A percentile compares a stretch with the other conserved stretches of the same genome.
Evolutionary conservation across 2,888 invertebrate genomes (phyloP).

Genomic region (Pollenia labialis): DNA sequence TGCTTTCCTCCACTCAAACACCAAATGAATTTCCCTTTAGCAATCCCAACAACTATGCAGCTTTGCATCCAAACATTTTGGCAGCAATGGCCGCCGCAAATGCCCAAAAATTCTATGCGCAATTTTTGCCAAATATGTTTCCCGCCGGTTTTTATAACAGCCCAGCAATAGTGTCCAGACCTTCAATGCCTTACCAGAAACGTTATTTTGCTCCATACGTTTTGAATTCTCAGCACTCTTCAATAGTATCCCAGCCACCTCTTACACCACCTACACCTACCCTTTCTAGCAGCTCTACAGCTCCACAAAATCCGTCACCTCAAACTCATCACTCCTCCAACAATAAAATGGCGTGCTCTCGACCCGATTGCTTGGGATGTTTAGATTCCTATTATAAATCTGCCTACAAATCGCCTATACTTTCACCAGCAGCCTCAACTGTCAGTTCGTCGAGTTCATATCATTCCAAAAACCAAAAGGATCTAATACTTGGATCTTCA

Average conservation of each 20-base stretch:
- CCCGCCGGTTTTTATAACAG: conserved; percentile 76
- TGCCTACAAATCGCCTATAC: conserved; percentile 74
- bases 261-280: conserved; percentile 57
- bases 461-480: conserved; percentile 59
- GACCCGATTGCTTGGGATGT: conserved; percentile 79
- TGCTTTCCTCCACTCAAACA: conserved; percentile 32
- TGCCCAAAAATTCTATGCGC: conserved; percentile 82
- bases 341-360: conserved; percentile 75
- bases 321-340: not conserved
- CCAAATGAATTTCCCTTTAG: conserved; percentile 40
- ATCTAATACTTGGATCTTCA: conserved; percentile 47
- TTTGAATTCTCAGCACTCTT: conserved; percentile 68
- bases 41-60: conserved; percentile 38
- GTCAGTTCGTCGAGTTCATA: conserved; percentile 77
- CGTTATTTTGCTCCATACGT: conserved; percentile 79
- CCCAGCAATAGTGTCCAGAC: conserved; percentile 70
- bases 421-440: conserved; percentile 78
- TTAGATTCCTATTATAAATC: conserved; percentile 78
- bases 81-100: conserved; percentile 79
- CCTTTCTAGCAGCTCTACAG: not conserved
- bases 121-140: conserved; percentile 81
- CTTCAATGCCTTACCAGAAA: conserved; percentile 77
- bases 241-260: conserved; percentile 23
- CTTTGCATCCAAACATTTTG: conserved; percentile 78
- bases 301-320: not conserved